Evolutionary conservation across 2,888 invertebrate species (phyloP).

Genomic region (Campaea margaritaria): DNA sequence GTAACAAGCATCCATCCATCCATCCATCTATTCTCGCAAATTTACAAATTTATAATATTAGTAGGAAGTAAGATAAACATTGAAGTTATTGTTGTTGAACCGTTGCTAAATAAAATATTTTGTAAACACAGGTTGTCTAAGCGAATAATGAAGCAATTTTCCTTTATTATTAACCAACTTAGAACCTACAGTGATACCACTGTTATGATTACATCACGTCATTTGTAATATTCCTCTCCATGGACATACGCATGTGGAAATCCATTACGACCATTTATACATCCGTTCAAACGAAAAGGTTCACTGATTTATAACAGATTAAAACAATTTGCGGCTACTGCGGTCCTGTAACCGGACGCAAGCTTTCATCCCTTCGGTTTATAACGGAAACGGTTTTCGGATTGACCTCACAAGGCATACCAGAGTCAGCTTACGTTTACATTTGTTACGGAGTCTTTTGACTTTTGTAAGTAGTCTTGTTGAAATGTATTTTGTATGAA

Average conservation of each 20-base stretch:
- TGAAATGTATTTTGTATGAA: too few relatives aligned
- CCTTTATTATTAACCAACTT: too few relatives aligned
- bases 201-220: neutral
- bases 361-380: conserved; percentile 44
- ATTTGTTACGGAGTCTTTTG: conserved; percentile 1
- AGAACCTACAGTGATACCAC: too few relatives aligned
- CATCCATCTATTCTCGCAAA: too few relatives aligned
- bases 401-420: conserved; percentile 28
- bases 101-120: too few relatives aligned
- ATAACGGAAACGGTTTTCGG: conserved; percentile 39
- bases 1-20: too few relatives aligned
- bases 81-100: too few relatives aligned
- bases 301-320: conserved; percentile 43
- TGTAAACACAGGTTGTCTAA: too few relatives aligned
- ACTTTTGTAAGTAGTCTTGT: too few relatives aligned
- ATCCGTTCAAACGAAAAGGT: conserved; percentile 38
- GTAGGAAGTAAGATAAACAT: too few relatives aligned
- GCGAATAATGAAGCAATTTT: too few relatives aligned
- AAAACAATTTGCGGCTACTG: conserved; percentile 50
- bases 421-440: conserved; percentile 10
- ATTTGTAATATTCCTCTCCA: conserved; percentile 7
- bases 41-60: too few relatives aligned
- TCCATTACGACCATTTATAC: conserved; percentile 29
- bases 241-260: conserved; percentile 21
- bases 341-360: conserved; percentile 42